These are phyloP conservation scores for Urechis unicinctus DNA, from an alignment of 2,888 invertebrate genomes.

Conservation along the genomic window DNA sequence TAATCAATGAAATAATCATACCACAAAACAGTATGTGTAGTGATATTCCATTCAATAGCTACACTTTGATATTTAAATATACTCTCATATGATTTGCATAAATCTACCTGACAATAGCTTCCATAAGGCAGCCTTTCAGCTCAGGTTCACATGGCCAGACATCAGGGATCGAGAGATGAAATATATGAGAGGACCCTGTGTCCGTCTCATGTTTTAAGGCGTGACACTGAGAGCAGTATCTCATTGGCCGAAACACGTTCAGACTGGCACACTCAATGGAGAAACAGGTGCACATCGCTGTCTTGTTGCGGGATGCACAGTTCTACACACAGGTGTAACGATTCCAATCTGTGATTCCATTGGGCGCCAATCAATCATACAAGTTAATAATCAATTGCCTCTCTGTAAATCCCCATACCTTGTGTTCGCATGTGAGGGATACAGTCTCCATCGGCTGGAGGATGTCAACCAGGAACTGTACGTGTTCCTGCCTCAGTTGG, in stretches of 20 bases:
- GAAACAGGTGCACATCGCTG: slow-evolving; percentile 92
- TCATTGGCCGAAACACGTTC: slow-evolving; percentile 92
- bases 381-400: no score
- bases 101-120: slow-evolving; percentile 84
- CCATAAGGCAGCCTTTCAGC: slow-evolving; percentile 87
- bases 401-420: slow-evolving; percentile 51
- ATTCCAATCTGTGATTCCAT: no score
- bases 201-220: slow-evolving; percentile 19
- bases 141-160: slow-evolving; percentile 86
- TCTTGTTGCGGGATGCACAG: slow-evolving; percentile 79
- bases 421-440: slow-evolving; percentile 92
- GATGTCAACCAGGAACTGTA: slow-evolving; percentile 58
- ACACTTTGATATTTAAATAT: no score
- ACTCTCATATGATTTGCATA: no score
- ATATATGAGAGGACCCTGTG: slow-evolving; percentile 64
- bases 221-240: slow-evolving; percentile 54
- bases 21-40: no score
- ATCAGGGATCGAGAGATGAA: slow-evolving; percentile 76
- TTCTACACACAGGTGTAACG: no score
- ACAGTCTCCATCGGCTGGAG: slow-evolving; percentile 87
- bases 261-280: slow-evolving; percentile 93
- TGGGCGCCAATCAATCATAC: no score
- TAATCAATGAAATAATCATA: no score
- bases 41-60: no score
- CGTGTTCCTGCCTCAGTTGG: slow-evolving; percentile 49